Evolutionary conservation across 2,888 invertebrate species (phyloP).

Genomic region (Deilephila porcellus): DNA sequence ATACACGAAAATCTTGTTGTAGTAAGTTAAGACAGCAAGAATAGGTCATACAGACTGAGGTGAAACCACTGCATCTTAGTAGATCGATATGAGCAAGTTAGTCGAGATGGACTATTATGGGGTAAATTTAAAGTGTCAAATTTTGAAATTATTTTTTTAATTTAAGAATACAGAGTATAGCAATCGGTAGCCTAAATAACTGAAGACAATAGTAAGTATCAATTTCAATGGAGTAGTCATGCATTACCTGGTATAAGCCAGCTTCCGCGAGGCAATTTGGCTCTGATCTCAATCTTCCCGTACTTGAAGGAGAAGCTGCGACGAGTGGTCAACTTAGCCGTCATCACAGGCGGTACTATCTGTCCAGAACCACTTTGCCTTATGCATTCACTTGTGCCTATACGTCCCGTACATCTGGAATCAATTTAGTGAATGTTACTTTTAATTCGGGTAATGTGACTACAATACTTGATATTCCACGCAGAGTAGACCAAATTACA

Average conservation of each 20-base stretch:
- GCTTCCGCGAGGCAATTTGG: slow-evolving; percentile 89
- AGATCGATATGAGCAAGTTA: neutral
- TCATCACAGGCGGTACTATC: slow-evolving; percentile 89
- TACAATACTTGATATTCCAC: no score
- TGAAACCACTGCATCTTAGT: no score
- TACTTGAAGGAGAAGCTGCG: slow-evolving; percentile 88
- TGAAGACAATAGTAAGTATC: neutral
- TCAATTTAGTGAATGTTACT: neutral
- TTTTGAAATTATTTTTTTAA: no score
- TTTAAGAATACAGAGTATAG: no score
- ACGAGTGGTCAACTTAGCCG: slow-evolving; percentile 87
- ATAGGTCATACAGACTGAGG: no score
- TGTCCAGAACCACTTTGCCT: slow-evolving; percentile 76
- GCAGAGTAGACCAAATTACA: no score
- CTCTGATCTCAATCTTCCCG: slow-evolving; percentile 88
- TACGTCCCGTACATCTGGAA: slow-evolving; percentile 79
- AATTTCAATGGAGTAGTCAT: neutral
- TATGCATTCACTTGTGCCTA: slow-evolving; percentile 75
- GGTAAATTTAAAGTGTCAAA: no score
- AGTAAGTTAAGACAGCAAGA: no score
- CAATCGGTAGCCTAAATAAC: no score
- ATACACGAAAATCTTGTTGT: no score
- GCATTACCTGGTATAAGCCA: slow-evolving; percentile 90
- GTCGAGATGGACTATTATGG: neutral
- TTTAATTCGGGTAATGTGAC: neutral